Evolutionary conservation across 2,113 vertebrate species (phyloP).

Genomic region (Sardina pilchardus): DNA sequence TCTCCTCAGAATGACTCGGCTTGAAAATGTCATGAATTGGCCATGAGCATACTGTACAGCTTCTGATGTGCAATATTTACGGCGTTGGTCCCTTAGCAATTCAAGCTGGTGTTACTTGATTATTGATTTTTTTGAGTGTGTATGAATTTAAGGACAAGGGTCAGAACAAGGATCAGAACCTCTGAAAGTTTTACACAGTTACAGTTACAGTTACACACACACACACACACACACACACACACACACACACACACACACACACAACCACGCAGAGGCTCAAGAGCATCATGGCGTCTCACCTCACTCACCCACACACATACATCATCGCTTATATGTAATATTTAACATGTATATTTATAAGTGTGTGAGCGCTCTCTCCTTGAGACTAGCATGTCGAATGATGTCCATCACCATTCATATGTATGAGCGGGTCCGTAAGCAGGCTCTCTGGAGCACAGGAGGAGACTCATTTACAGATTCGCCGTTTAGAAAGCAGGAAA

Average conservation of each 20-base stretch:
- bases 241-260: not conserved
- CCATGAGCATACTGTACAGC: not conserved
- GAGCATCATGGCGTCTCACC: not conserved
- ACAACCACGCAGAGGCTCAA: no score
- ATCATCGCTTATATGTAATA: not conserved
- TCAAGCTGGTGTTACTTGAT: not conserved
- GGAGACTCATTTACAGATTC: conserved; percentile 6
- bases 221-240: no score
- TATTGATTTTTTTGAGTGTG: not conserved
- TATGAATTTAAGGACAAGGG: not conserved
- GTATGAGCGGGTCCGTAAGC: not conserved
- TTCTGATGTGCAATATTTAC: not conserved
- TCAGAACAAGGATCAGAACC: no score
- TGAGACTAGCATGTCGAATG: not conserved
- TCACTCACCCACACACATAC: not conserved
- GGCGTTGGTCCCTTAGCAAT: not conserved
- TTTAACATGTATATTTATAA: not conserved
- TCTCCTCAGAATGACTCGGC: not conserved
- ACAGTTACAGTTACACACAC: no score
- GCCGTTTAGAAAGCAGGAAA: conserved; percentile 23
- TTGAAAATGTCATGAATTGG: not conserved
- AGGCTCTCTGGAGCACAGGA: not conserved
- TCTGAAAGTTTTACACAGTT: not conserved
- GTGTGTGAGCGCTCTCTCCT: not conserved
- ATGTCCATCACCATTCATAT: conserved; percentile 6